Percentiles rank a stretch among this genome's conserved stretches.
Evolutionary conservation across 2,113 vertebrate genomes (phyloP).

Genomic region (Hippocampus comes): DNA sequence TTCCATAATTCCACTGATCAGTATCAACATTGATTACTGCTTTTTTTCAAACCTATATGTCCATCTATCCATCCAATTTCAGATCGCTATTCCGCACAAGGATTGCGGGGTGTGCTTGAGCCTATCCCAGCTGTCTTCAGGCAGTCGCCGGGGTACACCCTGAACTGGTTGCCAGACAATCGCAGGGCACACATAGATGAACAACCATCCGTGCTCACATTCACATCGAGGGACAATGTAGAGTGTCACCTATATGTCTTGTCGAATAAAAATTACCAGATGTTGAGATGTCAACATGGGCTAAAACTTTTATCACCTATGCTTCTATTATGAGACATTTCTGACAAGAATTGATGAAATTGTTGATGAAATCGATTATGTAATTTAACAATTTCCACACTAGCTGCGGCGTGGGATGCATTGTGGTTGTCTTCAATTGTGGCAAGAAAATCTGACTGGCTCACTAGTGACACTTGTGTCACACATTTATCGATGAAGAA

Average conservation of each 20-base stretch:
- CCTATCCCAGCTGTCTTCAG: no score
- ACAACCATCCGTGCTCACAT: no score
- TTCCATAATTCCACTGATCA: no score
- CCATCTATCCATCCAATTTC: no score
- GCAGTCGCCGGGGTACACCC: no score
- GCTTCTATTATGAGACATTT: neutral
- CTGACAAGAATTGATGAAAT: neutral
- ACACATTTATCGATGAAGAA: conserved; percentile 1
- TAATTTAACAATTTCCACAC: neutral
- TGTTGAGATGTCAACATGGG: neutral
- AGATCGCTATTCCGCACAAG: no score
- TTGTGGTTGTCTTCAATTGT: neutral
- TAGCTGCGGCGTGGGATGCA: neutral
- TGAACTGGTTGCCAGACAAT: no score
- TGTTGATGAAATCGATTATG: neutral
- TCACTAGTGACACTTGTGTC: neutral
- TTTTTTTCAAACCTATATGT: no score
- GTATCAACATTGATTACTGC: no score
- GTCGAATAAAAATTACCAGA: neutral
- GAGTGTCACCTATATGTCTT: neutral
- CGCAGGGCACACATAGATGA: no score
- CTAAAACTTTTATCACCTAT: neutral
- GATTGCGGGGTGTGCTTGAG: no score
- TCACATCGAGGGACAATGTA: no score
- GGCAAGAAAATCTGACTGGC: neutral